Evolutionary conservation across 2,888 invertebrate species (phyloP).

Genomic region (Diaprepes abbreviatus): DNA sequence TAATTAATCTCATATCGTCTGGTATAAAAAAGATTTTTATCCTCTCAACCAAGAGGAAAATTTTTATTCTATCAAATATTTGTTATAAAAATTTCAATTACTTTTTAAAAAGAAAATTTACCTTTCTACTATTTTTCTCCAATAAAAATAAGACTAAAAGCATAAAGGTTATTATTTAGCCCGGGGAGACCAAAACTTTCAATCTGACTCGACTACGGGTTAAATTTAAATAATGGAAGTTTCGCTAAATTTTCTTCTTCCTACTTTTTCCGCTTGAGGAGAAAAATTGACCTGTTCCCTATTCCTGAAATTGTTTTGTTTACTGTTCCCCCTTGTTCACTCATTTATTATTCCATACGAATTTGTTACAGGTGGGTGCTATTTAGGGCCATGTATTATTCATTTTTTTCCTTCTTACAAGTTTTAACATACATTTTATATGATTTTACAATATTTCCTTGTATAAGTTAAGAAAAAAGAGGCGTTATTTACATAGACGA

Average conservation of each 20-base stretch:
- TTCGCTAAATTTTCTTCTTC: constrained; percentile 18
- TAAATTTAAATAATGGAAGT: constrained; percentile 29
- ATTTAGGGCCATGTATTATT: constrained; percentile 15
- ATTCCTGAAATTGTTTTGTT: constrained; percentile 40
- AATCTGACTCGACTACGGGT: constrained; percentile 19
- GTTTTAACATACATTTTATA: constrained; percentile 8
- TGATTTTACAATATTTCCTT: constrained; percentile 3
- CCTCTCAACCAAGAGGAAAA: too few species aligned
- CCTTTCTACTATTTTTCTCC: background rate
- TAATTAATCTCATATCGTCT: too few species aligned
- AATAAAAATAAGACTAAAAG: constrained; percentile 5
- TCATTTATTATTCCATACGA: constrained; percentile 40
- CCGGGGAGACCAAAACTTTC: constrained; percentile 15
- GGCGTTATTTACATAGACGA: background rate
- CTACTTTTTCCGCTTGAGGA: constrained; percentile 22
- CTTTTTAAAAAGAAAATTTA: constrained; percentile 1
- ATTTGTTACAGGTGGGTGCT: constrained; percentile 36
- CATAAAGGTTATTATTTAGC: constrained; percentile 17
- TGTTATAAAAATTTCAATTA: too few species aligned
- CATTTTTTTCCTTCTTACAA: constrained; percentile 3
- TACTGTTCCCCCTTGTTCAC: constrained; percentile 30
- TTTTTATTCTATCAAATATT: too few species aligned
- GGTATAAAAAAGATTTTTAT: too few species aligned
- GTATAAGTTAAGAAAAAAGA: background rate
- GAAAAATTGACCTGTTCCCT: constrained; percentile 39